phyloP scores from a whole-genome alignment of 2,888 invertebrate genomes.

The Portevinia maculata region DNA sequence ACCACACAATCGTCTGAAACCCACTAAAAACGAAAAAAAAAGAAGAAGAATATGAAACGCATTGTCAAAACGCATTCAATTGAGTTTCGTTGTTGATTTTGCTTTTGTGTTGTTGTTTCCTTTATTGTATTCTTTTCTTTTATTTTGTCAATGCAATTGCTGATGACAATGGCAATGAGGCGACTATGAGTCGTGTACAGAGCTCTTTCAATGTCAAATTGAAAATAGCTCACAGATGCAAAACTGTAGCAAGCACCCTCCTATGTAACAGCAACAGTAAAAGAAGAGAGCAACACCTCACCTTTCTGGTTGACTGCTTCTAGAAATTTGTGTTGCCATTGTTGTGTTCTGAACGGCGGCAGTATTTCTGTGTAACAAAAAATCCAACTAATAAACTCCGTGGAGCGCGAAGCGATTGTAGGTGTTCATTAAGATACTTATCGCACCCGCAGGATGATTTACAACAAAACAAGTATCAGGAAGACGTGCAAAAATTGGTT shows the following conservation, averaged over 20 bases:
- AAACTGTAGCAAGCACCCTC: constrained; percentile 57
- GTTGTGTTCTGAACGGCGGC: constrained; percentile 22
- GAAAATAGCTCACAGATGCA: constrained; percentile 26
- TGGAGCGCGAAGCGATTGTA: constrained; percentile 63
- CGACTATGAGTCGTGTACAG: constrained; percentile 28
- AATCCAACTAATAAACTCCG: constrained; percentile 63
- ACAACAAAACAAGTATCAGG: constrained; percentile 17
- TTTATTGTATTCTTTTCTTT: constrained; percentile 29
- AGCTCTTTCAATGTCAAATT: constrained; percentile 38
- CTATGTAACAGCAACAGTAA: constrained; percentile 18
- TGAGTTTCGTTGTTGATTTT: constrained; percentile 22
- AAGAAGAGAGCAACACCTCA: constrained; percentile 49
- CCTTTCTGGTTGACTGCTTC: constrained; percentile 60
- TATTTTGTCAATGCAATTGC: constrained; percentile 43
- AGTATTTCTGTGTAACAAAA: constrained; percentile 7
- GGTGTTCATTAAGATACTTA: constrained; percentile 70
- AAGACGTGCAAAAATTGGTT: constrained; percentile 6
- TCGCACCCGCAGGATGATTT: constrained; percentile 68
- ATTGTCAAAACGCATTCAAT: constrained; percentile 42
- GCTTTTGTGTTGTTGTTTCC: constrained; percentile 35
- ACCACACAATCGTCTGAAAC: constrained; percentile 39
- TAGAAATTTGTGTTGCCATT: constrained; percentile 1
- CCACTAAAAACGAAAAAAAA: constrained; percentile 12
- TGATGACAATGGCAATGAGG: constrained; percentile 31
- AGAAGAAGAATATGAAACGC: constrained; percentile 3